Evolutionary conservation across 2,797 vertebrate species (phyloP), one percentile per base, ranked within the genome.

Genomic region (Melanotaenia nigrans): DNA sequence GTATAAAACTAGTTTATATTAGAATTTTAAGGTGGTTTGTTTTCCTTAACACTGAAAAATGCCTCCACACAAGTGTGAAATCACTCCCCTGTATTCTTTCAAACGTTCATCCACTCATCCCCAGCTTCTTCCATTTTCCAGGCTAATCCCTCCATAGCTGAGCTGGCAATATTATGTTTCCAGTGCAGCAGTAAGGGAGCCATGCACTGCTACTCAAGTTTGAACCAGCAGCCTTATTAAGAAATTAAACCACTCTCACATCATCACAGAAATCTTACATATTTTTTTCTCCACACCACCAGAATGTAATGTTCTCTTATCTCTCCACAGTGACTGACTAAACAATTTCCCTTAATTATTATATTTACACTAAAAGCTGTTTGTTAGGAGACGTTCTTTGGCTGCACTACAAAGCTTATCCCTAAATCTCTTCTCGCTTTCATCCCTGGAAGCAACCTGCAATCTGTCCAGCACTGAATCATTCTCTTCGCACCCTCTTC

Each of bases 91-190:
- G 36, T 61, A 73, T 75, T 69, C 62, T 60, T 71, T 71, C 45
- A 77, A 79, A 74, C n/a, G 57, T 69, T 71, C 60, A 73, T 35
- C 69, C 65, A 57, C 69, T 83, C 68, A 64, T 71, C 64, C 72
- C 13, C 24, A 11, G 65, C 60, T 65, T 58, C 51, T 57, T 45
- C 55, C 33, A 14, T 63, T 71, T 70, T 66, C 61, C 63, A 61
- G 13, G 3, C 65, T 86, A 84, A 88, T 87, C 81, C 75, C 35
- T 47, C 63, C 61, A 49, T 67, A 54, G 71, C 82, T 82, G 76
- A 85, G 69, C 63, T 56, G 35, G 79, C 69, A 71, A 63, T 64
- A 67, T 58, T 72, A 14, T 56, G 74, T 67, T 84, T 88, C 77
- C 32, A 30, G 79, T 56, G 69, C 66, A 61, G 72, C 75, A 57